Evolutionary conservation across 92 coral and sea anemone species (phyloP).

Genomic region (Virgularia gustaviana): DNA sequence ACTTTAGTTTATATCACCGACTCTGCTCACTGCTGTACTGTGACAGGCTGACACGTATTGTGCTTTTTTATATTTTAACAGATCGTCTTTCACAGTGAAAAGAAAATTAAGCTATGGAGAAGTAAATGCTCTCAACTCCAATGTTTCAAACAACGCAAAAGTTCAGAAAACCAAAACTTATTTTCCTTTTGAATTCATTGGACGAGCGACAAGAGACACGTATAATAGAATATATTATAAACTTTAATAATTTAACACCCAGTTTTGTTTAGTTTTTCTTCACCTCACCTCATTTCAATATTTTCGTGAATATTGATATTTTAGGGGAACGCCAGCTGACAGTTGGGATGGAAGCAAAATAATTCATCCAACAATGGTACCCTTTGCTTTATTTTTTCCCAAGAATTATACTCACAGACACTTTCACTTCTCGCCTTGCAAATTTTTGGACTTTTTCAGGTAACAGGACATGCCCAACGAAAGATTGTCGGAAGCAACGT

Average conservation of each 20-base stretch:
- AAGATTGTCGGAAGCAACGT: neutral
- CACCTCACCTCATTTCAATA: too few species aligned
- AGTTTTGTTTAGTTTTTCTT: neutral
- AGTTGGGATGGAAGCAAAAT: neutral
- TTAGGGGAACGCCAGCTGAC: neutral
- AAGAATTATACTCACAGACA: neutral
- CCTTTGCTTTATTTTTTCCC: neutral
- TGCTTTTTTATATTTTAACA: too few species aligned
- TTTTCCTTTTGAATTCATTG: slow-evolving; percentile 36
- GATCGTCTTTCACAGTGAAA: slow-evolving; percentile 32
- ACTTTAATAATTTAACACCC: too few species aligned
- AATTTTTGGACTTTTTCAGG: neutral
- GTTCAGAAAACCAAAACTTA: slow-evolving; percentile 28
- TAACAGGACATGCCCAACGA: neutral
- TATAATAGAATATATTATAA: neutral
- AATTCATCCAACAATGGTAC: slow-evolving; percentile 29
- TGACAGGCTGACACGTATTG: too few species aligned
- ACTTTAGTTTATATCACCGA: too few species aligned
- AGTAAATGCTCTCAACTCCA: neutral
- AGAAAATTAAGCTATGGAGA: slow-evolving; percentile 16
- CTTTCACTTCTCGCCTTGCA: neutral
- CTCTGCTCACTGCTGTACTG: too few species aligned
- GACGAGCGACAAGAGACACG: slow-evolving; percentile 22
- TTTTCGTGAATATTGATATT: neutral
- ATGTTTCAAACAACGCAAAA: neutral